phyloP scores from a whole-genome alignment of 2,797 vertebrate genomes.

The Ptychadena robeensis region DNA sequence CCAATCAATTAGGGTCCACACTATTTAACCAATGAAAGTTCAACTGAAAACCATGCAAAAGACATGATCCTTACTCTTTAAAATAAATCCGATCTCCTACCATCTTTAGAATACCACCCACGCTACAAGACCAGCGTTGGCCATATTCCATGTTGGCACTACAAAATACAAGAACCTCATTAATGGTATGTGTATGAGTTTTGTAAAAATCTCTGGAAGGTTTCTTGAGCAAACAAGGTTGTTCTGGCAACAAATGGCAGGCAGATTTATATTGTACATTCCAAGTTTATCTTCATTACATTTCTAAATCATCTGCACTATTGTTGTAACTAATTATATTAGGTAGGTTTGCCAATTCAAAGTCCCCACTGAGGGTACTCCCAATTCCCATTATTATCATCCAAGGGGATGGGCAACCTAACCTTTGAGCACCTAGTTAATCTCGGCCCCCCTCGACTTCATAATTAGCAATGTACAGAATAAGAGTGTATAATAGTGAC shows the following conservation, averaged over 20 bases:
- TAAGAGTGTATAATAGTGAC: neutral
- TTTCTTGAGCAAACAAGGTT: neutral
- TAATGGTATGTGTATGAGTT: neutral
- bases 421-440: no score
- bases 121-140: neutral
- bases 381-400: no score
- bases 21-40: neutral
- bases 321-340: no score
- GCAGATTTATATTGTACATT: neutral
- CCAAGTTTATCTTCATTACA: neutral
- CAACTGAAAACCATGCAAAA: neutral
- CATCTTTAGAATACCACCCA: neutral
- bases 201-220: neutral
- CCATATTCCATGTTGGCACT: conserved; percentile 1
- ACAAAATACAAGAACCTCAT: neutral
- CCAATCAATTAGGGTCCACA: neutral
- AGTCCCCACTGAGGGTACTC: no score
- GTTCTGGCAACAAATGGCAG: neutral
- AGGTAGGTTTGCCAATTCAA: no score
- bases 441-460: no score
- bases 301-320: no score
- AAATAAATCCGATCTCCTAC: neutral
- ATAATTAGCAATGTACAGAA: neutral
- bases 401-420: no score
- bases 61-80: neutral